These are phyloP conservation scores for Halictus rubicundus DNA, from an alignment of 1,140 invertebrate genomes.

Conservation along the genomic window DNA sequence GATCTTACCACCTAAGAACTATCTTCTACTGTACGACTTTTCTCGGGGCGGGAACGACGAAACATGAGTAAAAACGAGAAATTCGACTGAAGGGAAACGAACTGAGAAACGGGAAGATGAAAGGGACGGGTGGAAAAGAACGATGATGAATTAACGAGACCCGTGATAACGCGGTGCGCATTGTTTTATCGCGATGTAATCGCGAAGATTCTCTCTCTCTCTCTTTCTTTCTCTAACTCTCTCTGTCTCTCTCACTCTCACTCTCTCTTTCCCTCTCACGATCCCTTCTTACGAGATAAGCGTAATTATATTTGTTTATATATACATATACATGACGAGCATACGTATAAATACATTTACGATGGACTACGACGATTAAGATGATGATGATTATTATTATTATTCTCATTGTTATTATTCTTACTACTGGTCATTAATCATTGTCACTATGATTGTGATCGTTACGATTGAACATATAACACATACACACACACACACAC, in stretches of 20 bases:
- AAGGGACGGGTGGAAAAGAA: too few species aligned
- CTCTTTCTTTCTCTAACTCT: too few species aligned
- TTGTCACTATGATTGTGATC: slow-evolving; percentile 13
- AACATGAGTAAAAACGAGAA: slow-evolving; percentile 26
- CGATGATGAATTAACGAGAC: too few species aligned
- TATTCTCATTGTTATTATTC: slow-evolving; percentile 31
- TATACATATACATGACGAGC: slow-evolving; percentile 52
- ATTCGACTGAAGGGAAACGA: neutral
- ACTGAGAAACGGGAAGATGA: neutral
- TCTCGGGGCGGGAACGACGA: slow-evolving; percentile 45
- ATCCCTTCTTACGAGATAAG: slow-evolving; percentile 60
- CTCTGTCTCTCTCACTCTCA: too few species aligned
- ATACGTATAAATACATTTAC: slow-evolving; percentile 41
- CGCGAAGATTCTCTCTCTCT: slow-evolving; percentile 2
- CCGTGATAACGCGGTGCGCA: slow-evolving; percentile 46
- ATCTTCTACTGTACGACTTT: slow-evolving; percentile 60
- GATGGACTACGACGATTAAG: neutral
- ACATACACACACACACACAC: too few species aligned
- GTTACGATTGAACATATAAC: neutral
- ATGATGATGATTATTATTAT: slow-evolving; percentile 57
- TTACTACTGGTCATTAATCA: neutral
- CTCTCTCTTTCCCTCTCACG: slow-evolving; percentile 20
- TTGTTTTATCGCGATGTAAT: slow-evolving; percentile 56
- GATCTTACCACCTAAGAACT: slow-evolving; percentile 57
- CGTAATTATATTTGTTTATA: slow-evolving; percentile 56